A percentile compares a stretch with the other conserved stretches of the same genome.
These are phyloP conservation scores for Montipora capitata DNA, from an alignment of 92 coral and sea anemone genomes.

Conservation along the genomic window DNA sequence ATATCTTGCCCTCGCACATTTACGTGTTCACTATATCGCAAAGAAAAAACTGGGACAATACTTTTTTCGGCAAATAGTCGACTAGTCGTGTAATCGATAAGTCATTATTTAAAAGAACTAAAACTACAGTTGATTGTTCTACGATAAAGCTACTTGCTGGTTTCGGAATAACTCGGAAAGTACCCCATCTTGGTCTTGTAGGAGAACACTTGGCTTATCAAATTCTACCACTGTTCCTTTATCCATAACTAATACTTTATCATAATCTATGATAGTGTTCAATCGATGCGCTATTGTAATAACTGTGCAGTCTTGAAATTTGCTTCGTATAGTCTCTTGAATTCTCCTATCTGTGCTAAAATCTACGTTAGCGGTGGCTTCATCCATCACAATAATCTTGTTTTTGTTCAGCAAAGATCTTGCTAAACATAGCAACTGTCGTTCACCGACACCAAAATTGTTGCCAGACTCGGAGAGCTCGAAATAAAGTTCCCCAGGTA, in stretches of 20 bases:
- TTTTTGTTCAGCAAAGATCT: slow-evolving; percentile 89
- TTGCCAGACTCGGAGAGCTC: slow-evolving; percentile 89
- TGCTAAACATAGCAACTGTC: slow-evolving; percentile 90
- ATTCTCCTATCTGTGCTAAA: slow-evolving; percentile 88
- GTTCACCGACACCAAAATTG: slow-evolving; percentile 93
- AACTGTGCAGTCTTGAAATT: slow-evolving; percentile 89
- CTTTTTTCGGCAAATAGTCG: too few relatives aligned
- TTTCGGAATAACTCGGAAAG: slow-evolving; percentile 87
- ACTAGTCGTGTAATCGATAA: too few relatives aligned
- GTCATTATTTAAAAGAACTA: too few relatives aligned
- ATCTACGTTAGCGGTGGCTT: slow-evolving; percentile 95
- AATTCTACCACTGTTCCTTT: slow-evolving; percentile 85
- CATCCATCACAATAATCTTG: slow-evolving; percentile 92
- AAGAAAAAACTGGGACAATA: too few relatives aligned
- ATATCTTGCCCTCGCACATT: too few relatives aligned
- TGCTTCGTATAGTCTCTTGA: slow-evolving; percentile 88
- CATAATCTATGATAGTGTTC: slow-evolving; percentile 90
- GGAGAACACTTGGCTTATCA: slow-evolving; percentile 81
- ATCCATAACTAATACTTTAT: slow-evolving; percentile 91
- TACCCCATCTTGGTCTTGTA: slow-evolving; percentile 76
- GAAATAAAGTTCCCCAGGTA: slow-evolving; percentile 83
- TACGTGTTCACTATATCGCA: too few relatives aligned
- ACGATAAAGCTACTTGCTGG: slow-evolving; percentile 83
- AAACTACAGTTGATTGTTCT: slow-evolving; percentile 1
- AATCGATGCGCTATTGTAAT: slow-evolving; percentile 94